These are phyloP conservation scores for Circaetus gallicus DNA, from an alignment of 2,113 vertebrate genomes.

Conservation along the genomic window DNA sequence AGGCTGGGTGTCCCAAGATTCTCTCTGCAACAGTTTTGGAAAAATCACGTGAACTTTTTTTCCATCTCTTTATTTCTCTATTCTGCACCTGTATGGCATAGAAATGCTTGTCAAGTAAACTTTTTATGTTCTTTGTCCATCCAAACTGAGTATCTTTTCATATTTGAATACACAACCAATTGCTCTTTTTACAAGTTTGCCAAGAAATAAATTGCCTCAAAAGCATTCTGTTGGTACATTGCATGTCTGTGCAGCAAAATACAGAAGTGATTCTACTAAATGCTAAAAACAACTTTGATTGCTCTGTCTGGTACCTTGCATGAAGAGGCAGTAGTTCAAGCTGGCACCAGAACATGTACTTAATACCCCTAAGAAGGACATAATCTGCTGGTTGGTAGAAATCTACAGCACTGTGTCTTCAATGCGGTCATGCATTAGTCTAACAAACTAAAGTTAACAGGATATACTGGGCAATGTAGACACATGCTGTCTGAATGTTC, in stretches of 20 bases:
- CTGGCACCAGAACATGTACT: neutral
- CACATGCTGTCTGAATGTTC: neutral
- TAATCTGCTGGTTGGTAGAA: neutral
- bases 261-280: neutral
- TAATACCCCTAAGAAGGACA: neutral
- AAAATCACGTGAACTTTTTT: neutral
- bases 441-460: neutral
- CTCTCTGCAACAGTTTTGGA: neutral
- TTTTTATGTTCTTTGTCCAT: neutral
- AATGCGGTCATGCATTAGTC: neutral
- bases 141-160: neutral
- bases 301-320: neutral
- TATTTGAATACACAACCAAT: neutral
- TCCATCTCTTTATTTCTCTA: fast-evolving
- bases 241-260: neutral
- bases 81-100: neutral
- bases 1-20: neutral
- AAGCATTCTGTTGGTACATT: neutral
- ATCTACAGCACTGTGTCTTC: neutral
- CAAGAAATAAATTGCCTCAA: neutral
- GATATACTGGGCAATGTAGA: too few relatives aligned
- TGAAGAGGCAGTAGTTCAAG: neutral
- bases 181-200: neutral
- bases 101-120: neutral
- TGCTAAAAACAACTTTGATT: neutral